Evolutionary conservation across 2,888 invertebrate genomes (phyloP).

Genomic region (Lamellibrachia columna): DNA sequence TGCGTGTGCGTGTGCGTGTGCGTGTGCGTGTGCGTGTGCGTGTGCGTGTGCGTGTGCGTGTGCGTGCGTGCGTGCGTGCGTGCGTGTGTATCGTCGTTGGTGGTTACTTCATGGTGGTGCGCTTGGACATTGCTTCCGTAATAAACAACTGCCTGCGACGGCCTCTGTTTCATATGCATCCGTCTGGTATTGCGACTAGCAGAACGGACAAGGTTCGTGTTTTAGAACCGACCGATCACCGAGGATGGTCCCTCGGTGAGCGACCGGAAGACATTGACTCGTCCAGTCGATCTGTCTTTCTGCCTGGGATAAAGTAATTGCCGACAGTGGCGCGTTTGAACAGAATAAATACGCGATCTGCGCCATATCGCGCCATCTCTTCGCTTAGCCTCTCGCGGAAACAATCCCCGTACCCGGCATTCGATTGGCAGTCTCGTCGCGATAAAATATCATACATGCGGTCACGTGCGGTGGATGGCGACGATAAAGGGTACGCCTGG

Average conservation of each 20-base stretch:
- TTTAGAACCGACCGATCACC: neutral
- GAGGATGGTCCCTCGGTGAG: neutral
- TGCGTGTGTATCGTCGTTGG: too few relatives aligned
- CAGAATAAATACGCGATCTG: neutral
- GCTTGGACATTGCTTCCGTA: too few relatives aligned
- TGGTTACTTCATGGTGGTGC: too few relatives aligned
- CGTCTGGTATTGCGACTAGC: too few relatives aligned
- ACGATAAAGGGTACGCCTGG: neutral
- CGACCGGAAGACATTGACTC: neutral
- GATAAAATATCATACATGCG: neutral
- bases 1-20: neutral
- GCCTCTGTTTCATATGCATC: too few relatives aligned
- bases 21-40: too few relatives aligned
- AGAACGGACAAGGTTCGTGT: neutral
- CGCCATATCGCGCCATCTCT: neutral
- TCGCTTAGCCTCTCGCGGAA: neutral
- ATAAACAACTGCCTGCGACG: too few relatives aligned
- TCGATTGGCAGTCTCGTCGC: constrained; percentile 10
- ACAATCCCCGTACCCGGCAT: neutral
- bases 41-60: too few relatives aligned
- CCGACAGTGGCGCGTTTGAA: neutral
- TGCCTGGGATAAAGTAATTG: neutral
- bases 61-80: too few relatives aligned
- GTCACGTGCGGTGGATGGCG: neutral
- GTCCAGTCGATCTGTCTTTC: neutral